These are phyloP conservation scores for Alaudala cheleensis DNA, from an alignment of 2,113 vertebrate genomes.

Conservation along the genomic window DNA sequence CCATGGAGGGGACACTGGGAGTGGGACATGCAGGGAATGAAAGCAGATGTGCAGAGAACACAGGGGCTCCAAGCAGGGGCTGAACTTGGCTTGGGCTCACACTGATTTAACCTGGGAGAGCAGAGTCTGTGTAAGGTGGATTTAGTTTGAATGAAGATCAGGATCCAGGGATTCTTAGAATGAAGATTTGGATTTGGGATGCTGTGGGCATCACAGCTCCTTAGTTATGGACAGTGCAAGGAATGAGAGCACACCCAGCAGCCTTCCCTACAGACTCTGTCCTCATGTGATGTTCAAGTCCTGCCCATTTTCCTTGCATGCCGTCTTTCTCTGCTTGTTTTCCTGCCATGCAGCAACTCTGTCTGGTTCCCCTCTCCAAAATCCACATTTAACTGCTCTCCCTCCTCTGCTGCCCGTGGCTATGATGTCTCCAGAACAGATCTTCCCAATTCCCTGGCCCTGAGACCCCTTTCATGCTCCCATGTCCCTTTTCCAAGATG, in stretches of 20 bases:
- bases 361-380: background rate
- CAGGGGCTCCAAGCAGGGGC: background rate
- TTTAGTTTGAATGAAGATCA: background rate
- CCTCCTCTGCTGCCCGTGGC: background rate
- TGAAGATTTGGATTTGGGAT: background rate
- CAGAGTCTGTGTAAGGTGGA: rapidly evolving
- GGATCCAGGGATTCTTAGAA: background rate
- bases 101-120: background rate
- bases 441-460: background rate
- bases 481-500: background rate
- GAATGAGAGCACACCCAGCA: background rate
- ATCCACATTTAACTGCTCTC: background rate
- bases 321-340: background rate
- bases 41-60: background rate
- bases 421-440: background rate
- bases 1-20: background rate
- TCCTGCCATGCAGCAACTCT: background rate
- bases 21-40: background rate
- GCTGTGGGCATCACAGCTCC: background rate
- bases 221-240: background rate
- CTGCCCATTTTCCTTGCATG: background rate
- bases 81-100: background rate
- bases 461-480: background rate
- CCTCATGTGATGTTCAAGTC: background rate
- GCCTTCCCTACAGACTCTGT: background rate